Base-by-base conservation (phyloP, 2,797 vertebrate species). In the Hypotaenidia philippensis region DNA sequence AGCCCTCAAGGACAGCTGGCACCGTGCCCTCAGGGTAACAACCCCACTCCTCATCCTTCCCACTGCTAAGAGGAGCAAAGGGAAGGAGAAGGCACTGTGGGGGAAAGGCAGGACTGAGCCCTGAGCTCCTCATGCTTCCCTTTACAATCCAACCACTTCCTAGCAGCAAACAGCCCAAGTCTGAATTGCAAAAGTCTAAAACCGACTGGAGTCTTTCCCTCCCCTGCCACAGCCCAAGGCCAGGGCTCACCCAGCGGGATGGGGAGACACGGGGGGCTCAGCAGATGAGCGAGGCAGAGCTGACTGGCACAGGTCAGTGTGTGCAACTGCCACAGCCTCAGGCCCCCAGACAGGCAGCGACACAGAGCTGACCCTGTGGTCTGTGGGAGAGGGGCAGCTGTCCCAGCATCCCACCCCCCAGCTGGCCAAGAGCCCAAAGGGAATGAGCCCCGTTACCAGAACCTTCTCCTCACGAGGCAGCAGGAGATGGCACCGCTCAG, bases 1-100 rank as follows among this genome's bases (percentile, higher is more conserved):
- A 87, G 84, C 83, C 83, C 87, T 57, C 87, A 75, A 61, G 95
- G 87, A 27, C 76, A 2, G 36, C 63, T 81, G 84, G 89, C 40
- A 1, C 55, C 0, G 13, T 26, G 79, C 87, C 89, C 92, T 57
- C 0, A 0, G 79, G 59, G n/a, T 1, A 44, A 81, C 31, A 13
- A 19, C 10, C 17, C 27, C 74, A 6, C 94, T 18, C 25, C 66
- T 81, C 64, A 34, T 23, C 52, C 52, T 45, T 12, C 34, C 3
- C 29, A 9, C 19, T 3, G 74, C 41, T 27, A 14, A n/a, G 59
- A 13, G 47, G 31, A 52, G 78, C 32, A 13, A 5, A 47, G 86
- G 56, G 41, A 32, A 59, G 69, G 56, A 45, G 65, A 23, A 75
- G 49, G 74, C 0, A 2, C 79, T 61, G 3, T n/a, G 17, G 68